Conservation (phyloP, 1,140 invertebrate species). For the Thereuonema tuberculata region DNA sequence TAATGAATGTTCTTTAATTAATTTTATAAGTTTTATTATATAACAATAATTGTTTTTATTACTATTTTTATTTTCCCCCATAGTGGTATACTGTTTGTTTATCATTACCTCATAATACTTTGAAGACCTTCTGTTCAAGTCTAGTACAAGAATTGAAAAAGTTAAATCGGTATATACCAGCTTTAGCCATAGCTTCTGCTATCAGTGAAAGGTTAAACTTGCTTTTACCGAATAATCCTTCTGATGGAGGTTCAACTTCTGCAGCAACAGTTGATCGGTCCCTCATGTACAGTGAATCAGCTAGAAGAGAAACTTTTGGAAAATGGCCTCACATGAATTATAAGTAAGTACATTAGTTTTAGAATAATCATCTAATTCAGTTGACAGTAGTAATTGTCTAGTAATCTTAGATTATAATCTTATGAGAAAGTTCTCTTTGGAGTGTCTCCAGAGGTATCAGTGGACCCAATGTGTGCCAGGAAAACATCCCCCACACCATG, state of each 20-base stretch:
- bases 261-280: slow-evolving; percentile 43
- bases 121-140: slow-evolving; percentile 59
- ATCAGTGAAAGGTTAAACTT: slow-evolving; percentile 70
- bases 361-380: no score
- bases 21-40: not conserved
- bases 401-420: no score
- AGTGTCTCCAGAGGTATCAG: no score
- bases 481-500: no score
- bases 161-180: slow-evolving; percentile 64
- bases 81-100: slow-evolving; percentile 84
- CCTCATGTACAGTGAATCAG: slow-evolving; percentile 81
- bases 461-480: no score
- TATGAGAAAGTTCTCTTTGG: no score
- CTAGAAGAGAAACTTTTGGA: slow-evolving; percentile 72
- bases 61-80: not conserved
- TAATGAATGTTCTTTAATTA: no score
- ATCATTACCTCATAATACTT: slow-evolving; percentile 54
- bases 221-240: slow-evolving; percentile 37
- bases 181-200: slow-evolving; percentile 71
- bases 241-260: slow-evolving; percentile 20
- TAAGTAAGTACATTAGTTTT: slow-evolving; percentile 70
- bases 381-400: no score
- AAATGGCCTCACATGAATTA: slow-evolving; percentile 95
- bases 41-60: not conserved
- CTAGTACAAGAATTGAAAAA: slow-evolving; percentile 66